These are phyloP conservation scores for Yoshiicerus persimilis DNA, from an alignment of 1,140 invertebrate species.

Conservation along the genomic window DNA sequence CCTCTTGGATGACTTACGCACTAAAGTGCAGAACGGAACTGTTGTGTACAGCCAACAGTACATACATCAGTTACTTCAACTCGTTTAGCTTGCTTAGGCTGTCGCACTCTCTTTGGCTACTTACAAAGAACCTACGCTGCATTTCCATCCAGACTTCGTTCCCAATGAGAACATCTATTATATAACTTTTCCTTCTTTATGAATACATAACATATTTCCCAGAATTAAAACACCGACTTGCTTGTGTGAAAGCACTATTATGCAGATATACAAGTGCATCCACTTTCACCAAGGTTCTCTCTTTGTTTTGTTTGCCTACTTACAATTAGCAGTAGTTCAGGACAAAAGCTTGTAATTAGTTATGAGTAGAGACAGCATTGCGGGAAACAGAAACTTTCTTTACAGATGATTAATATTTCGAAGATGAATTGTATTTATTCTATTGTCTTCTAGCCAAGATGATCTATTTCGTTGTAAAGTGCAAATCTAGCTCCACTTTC, in stretches of 20 bases:
- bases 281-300: background rate
- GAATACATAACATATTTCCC: background rate
- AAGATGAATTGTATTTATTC: background rate
- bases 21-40: background rate
- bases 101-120: background rate
- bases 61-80: background rate
- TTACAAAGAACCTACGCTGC: background rate
- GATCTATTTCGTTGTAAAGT: background rate
- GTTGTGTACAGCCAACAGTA: background rate
- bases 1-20: slow-evolving; percentile 14
- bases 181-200: background rate
- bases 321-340: background rate
- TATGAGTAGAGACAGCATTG: background rate
- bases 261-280: background rate
- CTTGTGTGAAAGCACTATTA: background rate
- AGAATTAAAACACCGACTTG: background rate
- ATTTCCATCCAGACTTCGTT: background rate
- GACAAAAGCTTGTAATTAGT: slow-evolving; percentile 17
- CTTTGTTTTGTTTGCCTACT: background rate
- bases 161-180: background rate
- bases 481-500: background rate
- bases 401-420: slow-evolving; percentile 5
- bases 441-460: background rate
- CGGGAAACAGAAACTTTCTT: background rate
- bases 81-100: background rate